Conservation (phyloP, 2,113 vertebrate genomes). For the Rafetus swinhoei region DNA sequence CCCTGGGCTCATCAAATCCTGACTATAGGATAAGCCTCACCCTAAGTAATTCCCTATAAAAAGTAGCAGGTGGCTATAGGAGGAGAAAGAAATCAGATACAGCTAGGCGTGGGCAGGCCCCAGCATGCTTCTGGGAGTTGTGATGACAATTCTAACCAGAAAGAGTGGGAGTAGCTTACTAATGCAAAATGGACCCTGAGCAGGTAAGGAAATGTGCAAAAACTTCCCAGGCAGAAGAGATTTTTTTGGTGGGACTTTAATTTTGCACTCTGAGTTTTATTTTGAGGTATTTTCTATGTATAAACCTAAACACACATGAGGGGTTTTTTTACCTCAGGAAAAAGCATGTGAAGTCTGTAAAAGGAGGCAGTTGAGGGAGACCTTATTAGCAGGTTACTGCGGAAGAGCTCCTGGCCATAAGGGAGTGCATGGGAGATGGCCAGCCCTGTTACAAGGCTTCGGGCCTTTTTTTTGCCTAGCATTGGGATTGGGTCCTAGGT, state of each 20-base stretch:
- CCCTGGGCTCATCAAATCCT: not conserved
- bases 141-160: not conserved
- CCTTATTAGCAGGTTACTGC: not conserved
- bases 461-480: not conserved
- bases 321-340: not conserved
- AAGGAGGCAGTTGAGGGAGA: not conserved
- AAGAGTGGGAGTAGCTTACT: not conserved
- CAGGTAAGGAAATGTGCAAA: not conserved
- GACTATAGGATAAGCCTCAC: not conserved
- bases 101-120: not conserved
- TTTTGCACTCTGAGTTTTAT: too few species aligned
- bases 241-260: not conserved
- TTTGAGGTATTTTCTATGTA: not conserved
- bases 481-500: not conserved
- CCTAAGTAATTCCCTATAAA: not conserved
- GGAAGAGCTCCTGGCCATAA: not conserved
- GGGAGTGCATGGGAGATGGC: not conserved
- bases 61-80: not conserved
- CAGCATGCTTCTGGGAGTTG: not conserved
- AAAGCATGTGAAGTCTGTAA: not conserved
- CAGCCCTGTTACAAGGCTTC: not conserved
- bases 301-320: not conserved
- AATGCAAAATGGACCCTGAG: not conserved
- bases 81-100: not conserved
- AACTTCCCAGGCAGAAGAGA: not conserved